Evolutionary conservation across 2,113 vertebrate genomes (phyloP).

Genomic region (Saiga tatarica): DNA sequence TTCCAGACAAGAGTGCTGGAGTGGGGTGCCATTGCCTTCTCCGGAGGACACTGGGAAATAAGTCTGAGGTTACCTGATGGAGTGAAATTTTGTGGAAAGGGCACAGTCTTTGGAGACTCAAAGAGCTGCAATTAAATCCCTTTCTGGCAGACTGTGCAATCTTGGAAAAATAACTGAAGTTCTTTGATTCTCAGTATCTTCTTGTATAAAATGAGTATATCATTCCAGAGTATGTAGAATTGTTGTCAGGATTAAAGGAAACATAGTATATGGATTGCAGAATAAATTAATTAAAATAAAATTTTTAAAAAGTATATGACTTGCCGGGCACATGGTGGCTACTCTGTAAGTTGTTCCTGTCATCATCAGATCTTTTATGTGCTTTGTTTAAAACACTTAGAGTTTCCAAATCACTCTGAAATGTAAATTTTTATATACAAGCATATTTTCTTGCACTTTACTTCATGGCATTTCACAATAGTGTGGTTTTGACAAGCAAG

Average conservation of each 20-base stretch:
- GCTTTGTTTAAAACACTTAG: not conserved
- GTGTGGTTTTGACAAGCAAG: not conserved
- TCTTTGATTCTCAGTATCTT: not conserved
- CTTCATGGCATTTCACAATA: not conserved
- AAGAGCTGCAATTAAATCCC: not conserved
- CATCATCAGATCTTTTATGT: not conserved
- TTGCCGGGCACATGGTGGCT: not conserved
- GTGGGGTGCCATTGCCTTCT: too few species aligned
- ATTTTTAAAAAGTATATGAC: not conserved
- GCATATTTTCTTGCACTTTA: not conserved
- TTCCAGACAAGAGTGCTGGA: too few species aligned
- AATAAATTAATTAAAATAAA: not conserved
- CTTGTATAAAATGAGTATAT: not conserved
- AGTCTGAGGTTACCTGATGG: not conserved
- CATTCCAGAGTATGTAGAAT: not conserved
- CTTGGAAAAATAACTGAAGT: not conserved
- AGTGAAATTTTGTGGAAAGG: not conserved
- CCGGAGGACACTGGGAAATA: not conserved
- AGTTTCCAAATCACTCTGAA: not conserved
- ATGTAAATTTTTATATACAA: not conserved
- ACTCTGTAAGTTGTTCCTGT: not conserved
- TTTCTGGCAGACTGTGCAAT: not conserved
- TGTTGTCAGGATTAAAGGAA: not conserved
- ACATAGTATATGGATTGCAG: not conserved
- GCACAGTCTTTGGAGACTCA: not conserved